Percentiles rank a stretch among this genome's conserved stretches.
phyloP scores from a whole-genome alignment of 2,888 invertebrate genomes.

The Achlya flavicornis region DNA sequence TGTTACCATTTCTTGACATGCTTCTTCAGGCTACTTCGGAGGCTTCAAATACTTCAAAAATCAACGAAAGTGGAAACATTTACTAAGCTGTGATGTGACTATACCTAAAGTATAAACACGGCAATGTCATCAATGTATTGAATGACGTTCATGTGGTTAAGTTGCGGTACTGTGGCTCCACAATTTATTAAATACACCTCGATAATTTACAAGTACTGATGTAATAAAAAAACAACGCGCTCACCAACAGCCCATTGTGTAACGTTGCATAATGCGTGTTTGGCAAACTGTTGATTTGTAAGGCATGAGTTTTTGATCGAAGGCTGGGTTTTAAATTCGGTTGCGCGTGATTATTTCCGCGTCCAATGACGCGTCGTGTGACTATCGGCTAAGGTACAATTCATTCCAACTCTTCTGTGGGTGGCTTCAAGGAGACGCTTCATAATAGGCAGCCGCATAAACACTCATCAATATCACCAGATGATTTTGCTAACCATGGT shows the following conservation, averaged over 20 bases:
- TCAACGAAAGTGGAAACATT: background rate
- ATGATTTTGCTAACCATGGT: too few relatives aligned
- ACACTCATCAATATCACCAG: too few relatives aligned
- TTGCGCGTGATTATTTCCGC: conserved; percentile 2
- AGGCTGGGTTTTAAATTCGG: background rate
- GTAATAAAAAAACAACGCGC: conserved; percentile 9
- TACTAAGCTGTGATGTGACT: too few relatives aligned
- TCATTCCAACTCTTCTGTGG: conserved; percentile 1
- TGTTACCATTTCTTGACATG: too few relatives aligned
- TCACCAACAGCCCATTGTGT: conserved; percentile 11
- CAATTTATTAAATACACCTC: background rate
- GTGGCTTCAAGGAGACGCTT: background rate
- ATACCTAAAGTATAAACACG: background rate
- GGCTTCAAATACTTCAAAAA: background rate
- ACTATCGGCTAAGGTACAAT: background rate
- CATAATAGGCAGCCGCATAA: background rate
- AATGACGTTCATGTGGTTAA: background rate
- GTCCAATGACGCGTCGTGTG: background rate
- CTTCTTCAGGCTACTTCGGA: too few relatives aligned
- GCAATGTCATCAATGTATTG: background rate
- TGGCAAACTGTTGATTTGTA: conserved; percentile 12
- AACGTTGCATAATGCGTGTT: conserved; percentile 13
- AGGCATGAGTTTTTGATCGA: conserved; percentile 8
- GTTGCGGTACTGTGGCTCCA: background rate
- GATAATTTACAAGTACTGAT: conserved; percentile 10